Evolutionary conservation across 2,113 vertebrate genomes (phyloP).

Genomic region (Alosa alosa): DNA sequence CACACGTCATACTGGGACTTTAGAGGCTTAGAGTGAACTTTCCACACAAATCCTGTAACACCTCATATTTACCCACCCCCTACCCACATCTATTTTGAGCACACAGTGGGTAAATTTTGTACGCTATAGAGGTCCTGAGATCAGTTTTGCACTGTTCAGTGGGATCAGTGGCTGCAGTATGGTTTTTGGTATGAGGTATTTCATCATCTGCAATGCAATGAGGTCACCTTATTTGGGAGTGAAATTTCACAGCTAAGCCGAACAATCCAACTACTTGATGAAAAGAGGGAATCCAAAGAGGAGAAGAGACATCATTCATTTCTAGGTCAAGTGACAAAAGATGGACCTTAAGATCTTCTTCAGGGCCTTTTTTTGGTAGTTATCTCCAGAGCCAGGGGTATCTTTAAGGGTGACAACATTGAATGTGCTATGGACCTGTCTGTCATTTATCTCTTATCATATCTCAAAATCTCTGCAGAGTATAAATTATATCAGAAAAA

Average conservation of each 20-base stretch:
- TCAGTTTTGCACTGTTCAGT: background rate
- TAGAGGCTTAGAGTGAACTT: conserved; percentile 14
- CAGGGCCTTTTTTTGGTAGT: background rate
- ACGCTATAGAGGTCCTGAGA: background rate
- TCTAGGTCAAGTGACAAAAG: background rate
- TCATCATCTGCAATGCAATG: conserved; percentile 1
- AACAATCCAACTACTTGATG: background rate
- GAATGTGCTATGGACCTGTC: background rate
- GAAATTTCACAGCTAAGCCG: background rate
- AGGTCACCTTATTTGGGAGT: background rate
- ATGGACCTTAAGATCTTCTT: background rate
- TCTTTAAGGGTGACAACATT: background rate
- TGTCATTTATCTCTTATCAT: background rate
- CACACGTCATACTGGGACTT: background rate
- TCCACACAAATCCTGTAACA: conserved; percentile 7
- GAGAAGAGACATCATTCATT: background rate
- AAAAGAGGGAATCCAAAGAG: background rate
- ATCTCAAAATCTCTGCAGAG: background rate
- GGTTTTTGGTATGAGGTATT: background rate
- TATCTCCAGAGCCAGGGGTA: background rate
- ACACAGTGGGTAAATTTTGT: background rate
- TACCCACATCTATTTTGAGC: conserved; percentile 1
- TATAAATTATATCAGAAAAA: background rate
- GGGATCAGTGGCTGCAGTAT: background rate
- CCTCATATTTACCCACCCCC: background rate